phyloP scores from a whole-genome alignment of 2,113 vertebrate species.

The Hoplias malabaricus region DNA sequence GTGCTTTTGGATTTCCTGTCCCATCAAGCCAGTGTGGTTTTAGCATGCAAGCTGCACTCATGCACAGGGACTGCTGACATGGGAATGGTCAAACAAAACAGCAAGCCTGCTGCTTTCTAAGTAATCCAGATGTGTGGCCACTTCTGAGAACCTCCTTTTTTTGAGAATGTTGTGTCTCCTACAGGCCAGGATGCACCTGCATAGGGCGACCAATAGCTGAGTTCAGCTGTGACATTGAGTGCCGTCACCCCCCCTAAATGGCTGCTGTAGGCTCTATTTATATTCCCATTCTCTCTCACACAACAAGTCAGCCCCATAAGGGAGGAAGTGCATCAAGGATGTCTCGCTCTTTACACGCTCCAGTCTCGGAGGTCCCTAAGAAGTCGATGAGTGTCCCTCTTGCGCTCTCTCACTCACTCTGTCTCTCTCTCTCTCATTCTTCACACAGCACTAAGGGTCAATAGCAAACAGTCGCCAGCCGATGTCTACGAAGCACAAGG shows the following conservation, averaged over 20 bases:
- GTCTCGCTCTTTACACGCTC: conserved; percentile 34
- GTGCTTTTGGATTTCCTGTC: conserved; percentile 7
- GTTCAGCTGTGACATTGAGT: conserved; percentile 14
- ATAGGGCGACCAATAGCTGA: conserved; percentile 1
- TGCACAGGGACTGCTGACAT: background rate
- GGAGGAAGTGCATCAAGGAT: conserved; percentile 25
- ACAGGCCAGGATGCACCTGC: conserved; percentile 50
- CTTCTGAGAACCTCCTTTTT: background rate
- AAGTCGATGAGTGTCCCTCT: conserved; percentile 17
- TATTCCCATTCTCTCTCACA: conserved; percentile 28
- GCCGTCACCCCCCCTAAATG: background rate
- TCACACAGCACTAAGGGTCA: background rate
- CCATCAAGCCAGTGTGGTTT: background rate
- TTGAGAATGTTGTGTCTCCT: background rate
- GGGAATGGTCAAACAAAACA: conserved; percentile 1
- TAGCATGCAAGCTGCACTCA: background rate
- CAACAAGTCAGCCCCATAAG: background rate
- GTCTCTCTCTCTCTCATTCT: background rate
- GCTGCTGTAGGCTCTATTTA: conserved; percentile 34
- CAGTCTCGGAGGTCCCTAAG: conserved; percentile 31
- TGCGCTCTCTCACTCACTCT: background rate
- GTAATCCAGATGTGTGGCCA: background rate
- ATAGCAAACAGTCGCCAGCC: conserved; percentile 4
- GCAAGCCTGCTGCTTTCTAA: conserved; percentile 19
- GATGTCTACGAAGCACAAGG: conserved; percentile 29